Base-by-base conservation (phyloP, 1,140 invertebrate species). In the Sitodiplosis mosellana region DNA sequence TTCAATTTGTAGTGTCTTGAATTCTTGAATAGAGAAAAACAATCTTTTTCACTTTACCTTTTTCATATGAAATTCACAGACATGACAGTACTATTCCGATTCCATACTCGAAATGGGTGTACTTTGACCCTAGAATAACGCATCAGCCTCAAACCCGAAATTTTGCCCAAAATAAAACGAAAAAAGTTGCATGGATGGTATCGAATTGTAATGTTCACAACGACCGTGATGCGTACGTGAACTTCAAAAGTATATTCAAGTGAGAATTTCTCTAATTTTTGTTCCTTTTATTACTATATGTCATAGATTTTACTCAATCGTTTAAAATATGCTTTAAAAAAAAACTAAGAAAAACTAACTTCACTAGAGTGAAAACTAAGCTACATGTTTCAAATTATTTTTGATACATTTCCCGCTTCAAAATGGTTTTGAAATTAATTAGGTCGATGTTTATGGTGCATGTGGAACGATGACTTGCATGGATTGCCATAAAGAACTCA, bases 401-500 rank as follows among this genome's bases (percentile, higher is more conserved):
- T n/a, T n/a, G 34, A 36, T 10, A 10, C 34, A 36, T 36, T 36
- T 36, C 34, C 8, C 12, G 20, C 11, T 12, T 18, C 4, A 40
- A 15, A n/a, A 40, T n/a, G 12, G 4, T 5, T 6, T 40, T 40
- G 37, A 40, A 40, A n/a, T 40, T 40, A 40, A n/a, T 40, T 40
- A 11, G 2, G 67, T 85, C 0, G 79, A 83, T 57, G 66, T 81
- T n/a, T 84, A 73, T 52, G 84, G 84, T n/a, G 50, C 47, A 0
- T 87, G 83, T 63, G 72, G 72, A 6, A 47, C 49, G 2, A 21
- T 61, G 0, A 52, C 54, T 5, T 74, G 71, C 56, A 42, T 58
- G 0, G 54, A 65, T 19, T 74, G 71, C 47, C 66, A 67, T 40
- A 49, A 59, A n/a, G 54, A 57, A 7, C 46, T 77, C 4, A 51